phyloP scores from a whole-genome alignment of 2,888 invertebrate genomes.

The Meta bourneti region DNA sequence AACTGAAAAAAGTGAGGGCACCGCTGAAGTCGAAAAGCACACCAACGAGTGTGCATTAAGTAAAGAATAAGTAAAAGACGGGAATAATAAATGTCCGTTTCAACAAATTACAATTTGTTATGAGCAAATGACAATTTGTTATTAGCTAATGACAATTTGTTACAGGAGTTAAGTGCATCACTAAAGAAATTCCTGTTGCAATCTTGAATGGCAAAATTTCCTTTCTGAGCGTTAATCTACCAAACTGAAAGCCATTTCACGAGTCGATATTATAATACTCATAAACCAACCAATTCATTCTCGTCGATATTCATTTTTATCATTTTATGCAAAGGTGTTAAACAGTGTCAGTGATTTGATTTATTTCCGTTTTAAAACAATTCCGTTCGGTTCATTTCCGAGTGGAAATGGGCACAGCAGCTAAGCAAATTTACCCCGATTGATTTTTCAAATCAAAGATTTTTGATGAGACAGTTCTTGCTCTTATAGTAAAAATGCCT shows the following conservation, averaged over 20 bases:
- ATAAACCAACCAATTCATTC: neutral
- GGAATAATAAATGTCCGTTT: too few species aligned
- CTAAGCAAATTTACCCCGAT: neutral
- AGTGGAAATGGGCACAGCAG: conserved; percentile 3
- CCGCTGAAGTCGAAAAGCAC: too few species aligned
- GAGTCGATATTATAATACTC: neutral
- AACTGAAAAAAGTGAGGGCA: too few species aligned
- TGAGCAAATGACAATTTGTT: too few species aligned
- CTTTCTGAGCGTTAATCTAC: neutral
- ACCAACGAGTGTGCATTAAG: too few species aligned
- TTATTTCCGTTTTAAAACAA: conserved; percentile 27
- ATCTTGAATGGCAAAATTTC: neutral
- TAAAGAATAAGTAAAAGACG: too few species aligned
- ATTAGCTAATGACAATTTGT: too few species aligned
- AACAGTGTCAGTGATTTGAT: neutral
- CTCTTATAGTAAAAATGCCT: too few species aligned
- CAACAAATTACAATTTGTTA: too few species aligned
- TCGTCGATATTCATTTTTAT: neutral
- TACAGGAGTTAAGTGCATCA: neutral
- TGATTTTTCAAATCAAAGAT: neutral
- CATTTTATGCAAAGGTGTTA: neutral
- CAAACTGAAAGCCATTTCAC: neutral
- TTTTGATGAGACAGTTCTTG: too few species aligned
- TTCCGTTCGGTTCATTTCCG: neutral
- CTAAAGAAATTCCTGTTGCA: neutral